These are phyloP conservation scores for Iselma pallidipennis DNA, from an alignment of 2,888 invertebrate species.

Conservation along the genomic window DNA sequence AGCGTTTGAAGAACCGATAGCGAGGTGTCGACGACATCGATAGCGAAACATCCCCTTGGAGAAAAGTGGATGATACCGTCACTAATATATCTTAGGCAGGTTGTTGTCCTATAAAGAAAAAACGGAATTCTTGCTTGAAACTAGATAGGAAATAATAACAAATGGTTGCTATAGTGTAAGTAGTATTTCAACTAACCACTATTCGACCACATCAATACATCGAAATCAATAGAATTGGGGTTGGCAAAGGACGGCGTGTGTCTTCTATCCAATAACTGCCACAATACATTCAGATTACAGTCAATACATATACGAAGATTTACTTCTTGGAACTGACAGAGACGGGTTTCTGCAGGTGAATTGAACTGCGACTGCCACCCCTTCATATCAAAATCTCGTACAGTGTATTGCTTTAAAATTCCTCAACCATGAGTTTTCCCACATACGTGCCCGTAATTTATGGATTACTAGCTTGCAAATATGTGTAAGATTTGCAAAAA, in stretches of 20 bases:
- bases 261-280: conserved; percentile 35
- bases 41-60: conserved; percentile 11
- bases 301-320: conserved; percentile 33
- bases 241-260: conserved; percentile 31
- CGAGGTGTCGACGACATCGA: conserved; percentile 14
- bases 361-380: not conserved
- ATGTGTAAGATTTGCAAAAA: no score
- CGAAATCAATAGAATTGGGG: conserved; percentile 31
- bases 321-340: conserved; percentile 18
- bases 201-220: conserved; percentile 20
- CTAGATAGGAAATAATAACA: not conserved
- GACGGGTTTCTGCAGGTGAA: not conserved
- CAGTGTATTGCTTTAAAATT: not conserved
- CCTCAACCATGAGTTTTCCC: not conserved
- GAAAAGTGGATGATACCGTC: conserved; percentile 2
- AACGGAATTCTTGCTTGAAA: not conserved
- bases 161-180: not conserved
- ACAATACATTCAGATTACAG: conserved; percentile 35
- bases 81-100: not conserved
- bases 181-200: not conserved
- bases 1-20: conserved; percentile 13
- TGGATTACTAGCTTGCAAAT: no score
- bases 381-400: not conserved
- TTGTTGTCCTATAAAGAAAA: not conserved
- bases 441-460: not conserved